A percentile compares a stretch with the other conserved stretches of the same genome.
Evolutionary conservation across 1,140 invertebrate species (phyloP).

Genomic region (Zaprionus nigranus): DNA sequence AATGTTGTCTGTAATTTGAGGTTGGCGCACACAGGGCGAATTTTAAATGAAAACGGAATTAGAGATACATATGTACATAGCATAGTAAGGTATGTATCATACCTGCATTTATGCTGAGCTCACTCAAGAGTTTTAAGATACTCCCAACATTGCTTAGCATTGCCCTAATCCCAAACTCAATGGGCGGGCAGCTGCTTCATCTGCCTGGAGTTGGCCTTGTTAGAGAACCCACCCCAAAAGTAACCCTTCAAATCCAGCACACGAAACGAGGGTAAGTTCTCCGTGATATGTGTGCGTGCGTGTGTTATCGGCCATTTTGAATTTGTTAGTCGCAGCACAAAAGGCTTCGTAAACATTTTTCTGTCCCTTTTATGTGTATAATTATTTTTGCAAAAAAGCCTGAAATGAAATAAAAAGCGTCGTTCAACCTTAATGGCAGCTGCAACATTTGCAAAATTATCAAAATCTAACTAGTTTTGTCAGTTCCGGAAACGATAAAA

Average conservation of each 20-base stretch:
- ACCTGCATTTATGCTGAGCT: not conserved
- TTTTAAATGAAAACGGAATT: constrained; percentile 64
- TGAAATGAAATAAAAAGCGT: not conserved
- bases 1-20: constrained; percentile 75
- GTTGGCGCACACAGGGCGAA: constrained; percentile 66
- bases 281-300: not conserved
- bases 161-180: not conserved
- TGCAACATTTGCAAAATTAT: not conserved
- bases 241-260: constrained; percentile 60
- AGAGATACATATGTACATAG: not conserved
- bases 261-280: constrained; percentile 66
- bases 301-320: constrained; percentile 70
- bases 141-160: constrained; percentile 2
- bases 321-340: constrained; percentile 42
- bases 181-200: constrained; percentile 18
- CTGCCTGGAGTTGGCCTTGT: constrained; percentile 19
- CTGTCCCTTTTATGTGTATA: constrained; percentile 1
- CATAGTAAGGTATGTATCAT: constrained; percentile 5
- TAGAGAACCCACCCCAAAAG: constrained; percentile 64
- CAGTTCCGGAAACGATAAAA: no score
- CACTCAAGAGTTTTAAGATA: not conserved
- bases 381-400: constrained; percentile 1
- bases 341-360: constrained; percentile 1
- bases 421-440: not conserved
- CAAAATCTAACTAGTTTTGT: not conserved